These are phyloP conservation scores for Xanthorhoe spadicearia DNA, from an alignment of 2,888 invertebrate genomes.

Conservation along the genomic window DNA sequence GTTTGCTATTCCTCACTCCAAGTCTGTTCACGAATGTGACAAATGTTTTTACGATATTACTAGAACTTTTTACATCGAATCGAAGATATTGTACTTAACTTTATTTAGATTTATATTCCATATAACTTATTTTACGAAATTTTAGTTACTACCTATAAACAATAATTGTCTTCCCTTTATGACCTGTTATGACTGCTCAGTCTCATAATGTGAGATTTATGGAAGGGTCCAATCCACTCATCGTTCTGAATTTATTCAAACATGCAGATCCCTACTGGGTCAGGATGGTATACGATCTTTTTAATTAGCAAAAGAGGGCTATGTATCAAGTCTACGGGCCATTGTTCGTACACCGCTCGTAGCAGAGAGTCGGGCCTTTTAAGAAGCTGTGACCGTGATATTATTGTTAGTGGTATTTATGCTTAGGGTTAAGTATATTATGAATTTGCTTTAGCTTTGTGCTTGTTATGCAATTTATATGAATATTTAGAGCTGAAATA, in stretches of 20 bases:
- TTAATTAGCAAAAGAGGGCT: slow-evolving; percentile 69
- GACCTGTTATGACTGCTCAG: not conserved
- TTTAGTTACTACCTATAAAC: not conserved
- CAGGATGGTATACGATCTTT: slow-evolving; percentile 48
- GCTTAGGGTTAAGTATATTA: too few relatives aligned
- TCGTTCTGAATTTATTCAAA: slow-evolving; percentile 29
- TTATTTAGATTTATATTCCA: not conserved
- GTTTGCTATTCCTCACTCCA: slow-evolving; percentile 1
- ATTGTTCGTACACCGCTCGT: slow-evolving; percentile 47
- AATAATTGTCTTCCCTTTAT: not conserved
- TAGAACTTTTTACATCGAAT: not conserved
- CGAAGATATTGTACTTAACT: too few relatives aligned
- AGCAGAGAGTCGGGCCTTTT: slow-evolving; percentile 5
- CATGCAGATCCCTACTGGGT: slow-evolving; percentile 45
- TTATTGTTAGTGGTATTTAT: not conserved
- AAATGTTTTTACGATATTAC: not conserved
- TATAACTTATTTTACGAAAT: not conserved
- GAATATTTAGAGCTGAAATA: too few relatives aligned
- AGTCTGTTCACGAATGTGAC: not conserved
- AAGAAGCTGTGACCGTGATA: not conserved
- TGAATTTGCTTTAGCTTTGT: too few relatives aligned
- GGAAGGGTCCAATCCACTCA: slow-evolving; percentile 12
- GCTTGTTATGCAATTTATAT: too few relatives aligned
- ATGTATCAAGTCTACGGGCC: slow-evolving; percentile 53
- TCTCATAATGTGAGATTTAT: not conserved